A percentile compares a stretch with the other conserved stretches of the same genome.
Evolutionary conservation across 2,888 invertebrate genomes (phyloP).

Genomic region (Drosophila parthenogenetica): DNA sequence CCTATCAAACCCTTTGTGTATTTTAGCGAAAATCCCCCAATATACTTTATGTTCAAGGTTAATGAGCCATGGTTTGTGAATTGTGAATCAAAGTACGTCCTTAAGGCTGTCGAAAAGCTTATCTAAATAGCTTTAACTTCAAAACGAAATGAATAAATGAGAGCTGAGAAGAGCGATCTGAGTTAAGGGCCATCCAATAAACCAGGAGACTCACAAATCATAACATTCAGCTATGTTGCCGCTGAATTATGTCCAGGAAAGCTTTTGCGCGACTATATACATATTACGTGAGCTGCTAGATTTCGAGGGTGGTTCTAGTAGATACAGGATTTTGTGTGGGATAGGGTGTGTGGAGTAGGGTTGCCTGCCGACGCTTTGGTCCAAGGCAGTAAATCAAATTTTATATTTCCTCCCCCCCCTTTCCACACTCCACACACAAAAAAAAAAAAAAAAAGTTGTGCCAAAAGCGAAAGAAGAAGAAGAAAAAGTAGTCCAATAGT

Average conservation of each 20-base stretch:
- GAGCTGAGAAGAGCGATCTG: conserved; percentile 17
- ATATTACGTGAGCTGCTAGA: conserved; percentile 5
- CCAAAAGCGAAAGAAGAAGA: conserved; percentile 24
- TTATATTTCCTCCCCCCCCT: conserved; percentile 79
- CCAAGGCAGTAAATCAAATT: conserved; percentile 84
- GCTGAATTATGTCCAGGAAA: conserved; percentile 70
- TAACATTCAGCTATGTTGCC: conserved; percentile 68
- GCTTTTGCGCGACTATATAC: conserved; percentile 13
- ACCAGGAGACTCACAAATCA: conserved; percentile 75
- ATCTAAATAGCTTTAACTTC: conserved; percentile 49
- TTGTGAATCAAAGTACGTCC: conserved; percentile 6
- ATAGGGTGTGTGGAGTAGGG: conserved; percentile 8
- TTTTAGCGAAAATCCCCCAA: neutral
- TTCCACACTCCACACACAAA: neutral
- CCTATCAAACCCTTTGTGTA: neutral
- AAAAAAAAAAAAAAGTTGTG: conserved; percentile 57
- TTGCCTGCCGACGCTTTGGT: conserved; percentile 48
- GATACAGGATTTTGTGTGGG: neutral
- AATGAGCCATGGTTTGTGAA: neutral
- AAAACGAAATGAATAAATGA: conserved; percentile 39
- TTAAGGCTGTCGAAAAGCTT: conserved; percentile 23
- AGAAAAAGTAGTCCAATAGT: conserved; percentile 63
- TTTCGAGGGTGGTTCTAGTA: neutral
- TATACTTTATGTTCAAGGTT: neutral
- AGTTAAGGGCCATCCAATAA: conserved; percentile 46